Evolutionary conservation across 2,113 vertebrate species (phyloP).

Genomic region (Rousettus leschenaultii): DNA sequence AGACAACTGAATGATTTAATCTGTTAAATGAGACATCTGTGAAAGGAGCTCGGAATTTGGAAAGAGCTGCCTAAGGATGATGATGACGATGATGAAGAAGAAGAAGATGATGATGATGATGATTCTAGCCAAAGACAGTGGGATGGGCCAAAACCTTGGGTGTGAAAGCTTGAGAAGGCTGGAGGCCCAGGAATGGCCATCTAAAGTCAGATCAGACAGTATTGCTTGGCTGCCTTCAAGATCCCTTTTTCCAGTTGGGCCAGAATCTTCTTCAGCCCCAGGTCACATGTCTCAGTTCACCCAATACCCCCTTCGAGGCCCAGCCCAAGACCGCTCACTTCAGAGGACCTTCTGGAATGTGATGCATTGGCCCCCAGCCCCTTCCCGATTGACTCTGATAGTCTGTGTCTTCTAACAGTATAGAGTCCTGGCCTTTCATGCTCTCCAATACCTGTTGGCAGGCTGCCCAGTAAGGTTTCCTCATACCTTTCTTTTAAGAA

Average conservation of each 20-base stretch:
- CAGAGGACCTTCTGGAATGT: slow-evolving; percentile 11
- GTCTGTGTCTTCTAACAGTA: neutral
- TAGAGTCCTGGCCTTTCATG: neutral
- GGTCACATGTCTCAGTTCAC: neutral
- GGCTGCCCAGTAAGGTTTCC: neutral
- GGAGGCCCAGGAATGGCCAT: neutral
- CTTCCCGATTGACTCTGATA: neutral
- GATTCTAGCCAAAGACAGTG: neutral
- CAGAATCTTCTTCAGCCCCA: neutral
- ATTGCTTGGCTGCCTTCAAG: neutral
- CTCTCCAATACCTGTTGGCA: neutral
- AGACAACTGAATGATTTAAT: neutral
- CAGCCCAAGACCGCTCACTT: neutral
- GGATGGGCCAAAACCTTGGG: neutral
- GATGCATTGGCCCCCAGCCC: neutral
- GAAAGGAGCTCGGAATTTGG: neutral
- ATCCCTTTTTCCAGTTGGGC: neutral
- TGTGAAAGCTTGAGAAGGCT: neutral
- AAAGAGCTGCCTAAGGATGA: neutral
- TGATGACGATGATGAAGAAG: neutral
- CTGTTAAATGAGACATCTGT: neutral
- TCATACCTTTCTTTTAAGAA: neutral
- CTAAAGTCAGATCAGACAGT: neutral
- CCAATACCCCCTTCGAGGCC: neutral
- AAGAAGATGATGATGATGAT: neutral